Percentiles rank a stretch among this genome's conserved stretches.
Conservation (phyloP, 2,888 invertebrate species). For the Melinaea marsaeus region DNA sequence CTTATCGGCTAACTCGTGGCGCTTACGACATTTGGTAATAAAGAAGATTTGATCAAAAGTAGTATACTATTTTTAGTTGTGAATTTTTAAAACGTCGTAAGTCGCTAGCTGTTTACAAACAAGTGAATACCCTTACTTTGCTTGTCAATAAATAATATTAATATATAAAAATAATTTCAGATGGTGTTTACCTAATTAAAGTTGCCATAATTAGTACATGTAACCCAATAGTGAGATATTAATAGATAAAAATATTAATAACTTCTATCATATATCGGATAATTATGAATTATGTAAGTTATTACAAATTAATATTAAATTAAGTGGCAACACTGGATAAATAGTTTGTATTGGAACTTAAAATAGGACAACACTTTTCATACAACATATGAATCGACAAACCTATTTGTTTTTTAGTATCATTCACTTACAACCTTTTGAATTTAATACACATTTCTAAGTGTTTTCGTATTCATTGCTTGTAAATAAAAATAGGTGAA, state of each 20-base stretch:
- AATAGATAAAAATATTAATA: too few relatives aligned
- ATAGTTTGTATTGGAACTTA: too few relatives aligned
- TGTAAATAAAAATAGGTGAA: conserved; percentile 39
- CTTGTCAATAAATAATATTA: not conserved
- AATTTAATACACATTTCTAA: conserved; percentile 15
- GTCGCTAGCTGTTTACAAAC: conserved; percentile 21
- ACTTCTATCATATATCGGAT: too few relatives aligned
- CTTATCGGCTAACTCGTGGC: conserved; percentile 32
- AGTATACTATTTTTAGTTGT: conserved; percentile 56
- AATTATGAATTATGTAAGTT: too few relatives aligned
- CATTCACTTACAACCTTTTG: conserved; percentile 32
- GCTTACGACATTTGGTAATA: conserved; percentile 43
- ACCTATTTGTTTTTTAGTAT: not conserved
- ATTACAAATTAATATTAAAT: too few relatives aligned
- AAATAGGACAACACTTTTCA: too few relatives aligned
- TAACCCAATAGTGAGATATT: too few relatives aligned
- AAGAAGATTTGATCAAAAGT: conserved; percentile 44
- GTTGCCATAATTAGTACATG: too few relatives aligned
- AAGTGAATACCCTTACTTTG: not conserved
- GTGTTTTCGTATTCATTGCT: conserved; percentile 35
- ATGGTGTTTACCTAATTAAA: too few relatives aligned
- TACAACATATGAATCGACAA: too few relatives aligned
- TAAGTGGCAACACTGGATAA: too few relatives aligned
- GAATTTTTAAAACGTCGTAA: conserved; percentile 41
- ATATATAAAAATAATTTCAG: too few relatives aligned